Percentiles rank a stretch among this genome's conserved stretches.
Evolutionary conservation across 2,888 invertebrate species (phyloP).

Genomic region (Microctonus aethiopoides): DNA sequence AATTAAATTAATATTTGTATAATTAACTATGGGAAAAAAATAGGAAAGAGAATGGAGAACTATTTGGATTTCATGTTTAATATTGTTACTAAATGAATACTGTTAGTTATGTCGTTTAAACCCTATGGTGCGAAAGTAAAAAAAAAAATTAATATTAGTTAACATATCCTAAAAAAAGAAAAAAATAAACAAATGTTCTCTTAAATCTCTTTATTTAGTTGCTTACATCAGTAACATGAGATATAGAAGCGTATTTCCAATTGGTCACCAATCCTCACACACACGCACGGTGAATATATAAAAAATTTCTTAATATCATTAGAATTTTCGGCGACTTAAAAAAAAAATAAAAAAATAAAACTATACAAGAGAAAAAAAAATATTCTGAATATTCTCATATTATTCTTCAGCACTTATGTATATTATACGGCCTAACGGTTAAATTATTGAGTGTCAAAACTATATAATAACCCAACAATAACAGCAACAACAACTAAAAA

Average conservation of each 20-base stretch:
- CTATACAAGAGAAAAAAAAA: neutral
- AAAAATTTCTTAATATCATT: neutral
- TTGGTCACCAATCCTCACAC: neutral
- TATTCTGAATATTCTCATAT: neutral
- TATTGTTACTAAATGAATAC: conserved; percentile 33
- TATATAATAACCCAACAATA: conserved; percentile 7
- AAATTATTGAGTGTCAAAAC: conserved; percentile 25
- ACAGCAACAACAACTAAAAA: neutral
- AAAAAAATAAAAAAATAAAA: neutral
- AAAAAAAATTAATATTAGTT: conserved; percentile 7
- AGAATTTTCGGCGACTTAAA: neutral
- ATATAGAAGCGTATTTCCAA: neutral
- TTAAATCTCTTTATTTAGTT: neutral
- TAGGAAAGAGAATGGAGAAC: neutral
- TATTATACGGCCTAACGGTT: conserved; percentile 31
- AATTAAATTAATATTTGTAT: conserved; percentile 25
- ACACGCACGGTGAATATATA: neutral
- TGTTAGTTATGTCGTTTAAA: conserved; percentile 29
- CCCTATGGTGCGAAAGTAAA: conserved; percentile 31
- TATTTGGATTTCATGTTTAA: conserved; percentile 34
- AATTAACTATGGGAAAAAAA: conserved; percentile 10
- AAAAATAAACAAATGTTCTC: neutral
- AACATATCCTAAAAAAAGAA: neutral
- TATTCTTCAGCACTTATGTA: neutral
- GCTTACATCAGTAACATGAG: neutral